Evolutionary conservation across 2,888 invertebrate genomes (phyloP), one percentile per base, ranked within the genome.

Genomic region (Drosophila cognata): DNA sequence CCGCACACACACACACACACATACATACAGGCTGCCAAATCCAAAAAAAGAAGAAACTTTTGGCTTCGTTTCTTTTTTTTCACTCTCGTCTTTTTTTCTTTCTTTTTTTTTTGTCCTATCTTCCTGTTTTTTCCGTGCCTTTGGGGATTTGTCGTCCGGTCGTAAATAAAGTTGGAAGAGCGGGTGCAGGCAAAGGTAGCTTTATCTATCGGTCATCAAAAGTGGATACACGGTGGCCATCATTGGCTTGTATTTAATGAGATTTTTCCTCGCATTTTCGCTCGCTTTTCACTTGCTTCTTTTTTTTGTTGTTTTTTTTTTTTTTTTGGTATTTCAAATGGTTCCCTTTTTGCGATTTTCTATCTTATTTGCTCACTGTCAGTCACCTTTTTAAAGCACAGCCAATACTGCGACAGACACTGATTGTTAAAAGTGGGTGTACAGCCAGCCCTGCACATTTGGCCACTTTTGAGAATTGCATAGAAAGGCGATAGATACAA

Each of bases 221-320:
- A 62, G 79, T 82, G 66, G 63, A 71, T 67, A 62, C 56, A 80
- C 64, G 64, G 64, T 36, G 46, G 67, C 53, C 63, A 65, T 88
- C 90, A 88, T 90, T 83, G 84, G 90, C 90, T 90, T 80, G 86
- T 90, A 80, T 90, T 84, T 84, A 84, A 90, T 84, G 90, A 84
- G 90, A 88, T 84, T 88, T 82, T 76, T 71, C 56, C 21, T 58
- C 35, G 18, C 43, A 50, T 52, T 36, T 53, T 71, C 70, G 38
- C 21, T 52, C 46, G 18, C 48, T 53, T 59, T 48, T 53, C 28
- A 18, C n/a, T 38, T 43, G 33, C 25, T 48, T 25, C 8, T 48
- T 65, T 35, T 33, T 36, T 36, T 60, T 46, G 4, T 10, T 36
- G 4, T 6, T 18, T 18, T 38, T 0, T 8, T 65, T 57, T 41